Base-by-base conservation (phyloP, 1,140 invertebrate species). In the Solenopsis invicta region DNA sequence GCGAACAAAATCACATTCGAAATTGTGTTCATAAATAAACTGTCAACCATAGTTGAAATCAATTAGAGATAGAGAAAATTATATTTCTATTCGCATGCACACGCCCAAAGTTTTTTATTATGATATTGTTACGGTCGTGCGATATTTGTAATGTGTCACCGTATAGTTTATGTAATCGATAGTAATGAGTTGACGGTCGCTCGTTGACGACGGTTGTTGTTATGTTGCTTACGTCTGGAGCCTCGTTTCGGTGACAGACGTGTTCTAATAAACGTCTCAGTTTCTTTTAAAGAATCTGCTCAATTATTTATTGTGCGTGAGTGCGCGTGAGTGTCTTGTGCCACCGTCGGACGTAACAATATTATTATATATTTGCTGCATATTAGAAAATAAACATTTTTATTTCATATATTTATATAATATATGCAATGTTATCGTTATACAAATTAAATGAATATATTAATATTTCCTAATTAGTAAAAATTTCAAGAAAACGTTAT, bases 401-500 rank as follows among this genome's bases (percentile, higher is more conserved):
- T 48, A 48, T 67, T 45, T 54, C 13, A 45, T 45, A 37, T 10
- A 5, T n/a, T n/a, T 50, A 6, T 34, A 16, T 13, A 13, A 78
- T 77, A 5, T 21, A 78, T 29, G 29, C 29, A 74, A 52, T 75
- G 37, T 41, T 56, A 37, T 56, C 6, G 1, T 37, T 59, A 54
- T n/a, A 37, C 4, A 37, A 75, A 75, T 59, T 21, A 41, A 74
- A 74, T 77, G 45, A 48, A 62, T 62, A 45, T 48, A 62, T 41
- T 29, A 21, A 74, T 34, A 37, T 56, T 75, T 18, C 59, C 34
- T 80, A 52, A 78, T 80, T n/a, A 52, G 4, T 64, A 61, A 24
- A 1, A 50, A 61, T 48, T 41, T 41, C 16, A 69, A n/a, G 1
- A 52, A 67, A 52, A 54, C 34, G 1, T 54, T 56, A 37, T 54